Evolutionary conservation across 1,140 invertebrate species (phyloP), one percentile per base, ranked within the genome.

Genomic region (Bombus sylvicola): DNA sequence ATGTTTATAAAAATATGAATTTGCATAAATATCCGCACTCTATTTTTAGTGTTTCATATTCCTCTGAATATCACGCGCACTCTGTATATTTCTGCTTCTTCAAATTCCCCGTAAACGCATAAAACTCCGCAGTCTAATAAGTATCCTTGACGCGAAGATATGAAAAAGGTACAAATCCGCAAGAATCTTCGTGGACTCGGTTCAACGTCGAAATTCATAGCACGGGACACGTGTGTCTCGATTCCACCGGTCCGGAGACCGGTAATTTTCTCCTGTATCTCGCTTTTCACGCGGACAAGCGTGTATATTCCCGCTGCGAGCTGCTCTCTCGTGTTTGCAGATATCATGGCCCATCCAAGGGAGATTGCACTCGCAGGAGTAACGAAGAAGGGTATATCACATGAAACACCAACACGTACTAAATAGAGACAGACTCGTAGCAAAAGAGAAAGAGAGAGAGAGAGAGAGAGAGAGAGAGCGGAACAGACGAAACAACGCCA

Each of bases 281-380:
- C 57, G 53, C 57, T 39, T n/a, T 47, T 77, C 75, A 5, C 75
- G 75, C 71, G 71, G 28, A 72, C 12, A 15, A 34, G 22, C 53
- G 25, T 39, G 28, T 57, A 41, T 39, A 62, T 77, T 59, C 47
- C 43, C 31, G 47, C 47, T 15, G 34, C 75, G 53, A 37, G 53
- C 47, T n/a, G 25, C 37, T 39, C 75, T 59, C 53, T 28, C 53
- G 53, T 59, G 75, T 59, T 77, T 77, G 75, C 75, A n/a, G 75
- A 77, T 77, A 77, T 62, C 57, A 77, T 12, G 57, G 57, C 28
- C 75, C 37, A 9, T 62, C 15, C 75, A 8, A 22, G 25, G 6
- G 34, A 77, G 34, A 59, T 77, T 62, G 75, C 37, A 25, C 25
- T 34, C 37, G 5, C 1, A 22, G 13, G 53, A 1, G 57, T 5